phyloP scores from a whole-genome alignment of 2,888 invertebrate genomes.

The Pseudanteris insignis region DNA sequence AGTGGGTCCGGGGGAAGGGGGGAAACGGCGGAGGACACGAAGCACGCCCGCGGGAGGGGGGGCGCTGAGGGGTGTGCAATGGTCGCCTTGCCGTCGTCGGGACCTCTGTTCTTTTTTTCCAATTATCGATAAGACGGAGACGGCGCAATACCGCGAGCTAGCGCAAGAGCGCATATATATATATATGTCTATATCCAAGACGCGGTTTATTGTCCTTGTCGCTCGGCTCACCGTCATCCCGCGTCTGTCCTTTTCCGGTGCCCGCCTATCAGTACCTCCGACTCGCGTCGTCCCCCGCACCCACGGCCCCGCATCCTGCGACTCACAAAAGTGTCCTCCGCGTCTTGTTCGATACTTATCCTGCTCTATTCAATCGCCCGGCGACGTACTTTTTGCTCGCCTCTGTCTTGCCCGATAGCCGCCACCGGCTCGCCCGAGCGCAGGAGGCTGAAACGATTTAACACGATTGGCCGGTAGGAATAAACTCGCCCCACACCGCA shows the following conservation, averaged over 20 bases:
- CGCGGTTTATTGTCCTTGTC: conserved; percentile 41
- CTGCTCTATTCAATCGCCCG: conserved; percentile 21
- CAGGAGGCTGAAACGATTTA: conserved; percentile 60
- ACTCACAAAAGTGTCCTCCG: conserved; percentile 40
- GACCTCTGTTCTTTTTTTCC: conserved; percentile 53
- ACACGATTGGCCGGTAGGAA: conserved; percentile 65
- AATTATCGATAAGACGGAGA: conserved; percentile 62
- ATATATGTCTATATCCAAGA: conserved; percentile 24
- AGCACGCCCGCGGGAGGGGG: conserved; percentile 11
- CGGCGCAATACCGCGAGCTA: conserved; percentile 53
- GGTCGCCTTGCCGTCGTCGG: conserved; percentile 34
- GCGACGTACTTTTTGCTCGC: conserved; percentile 26
- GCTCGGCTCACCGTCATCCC: conserved; percentile 1
- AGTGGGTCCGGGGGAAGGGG: conserved; percentile 28
- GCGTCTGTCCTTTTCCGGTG: conserved; percentile 16
- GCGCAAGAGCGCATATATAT: conserved; percentile 31
- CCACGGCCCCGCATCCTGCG: conserved; percentile 20
- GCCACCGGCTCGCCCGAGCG: conserved; percentile 38
- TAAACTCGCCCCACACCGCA: conserved; percentile 64
- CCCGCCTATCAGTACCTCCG: conserved; percentile 25
- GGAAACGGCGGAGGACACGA: conserved; percentile 38
- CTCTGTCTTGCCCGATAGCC: conserved; percentile 32
- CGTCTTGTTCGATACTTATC: conserved; percentile 41
- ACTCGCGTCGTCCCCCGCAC: background rate
- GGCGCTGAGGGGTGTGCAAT: conserved; percentile 20